These are phyloP conservation scores for Microcaecilia unicolor DNA, from an alignment of 2,797 vertebrate genomes.

Conservation along the genomic window DNA sequence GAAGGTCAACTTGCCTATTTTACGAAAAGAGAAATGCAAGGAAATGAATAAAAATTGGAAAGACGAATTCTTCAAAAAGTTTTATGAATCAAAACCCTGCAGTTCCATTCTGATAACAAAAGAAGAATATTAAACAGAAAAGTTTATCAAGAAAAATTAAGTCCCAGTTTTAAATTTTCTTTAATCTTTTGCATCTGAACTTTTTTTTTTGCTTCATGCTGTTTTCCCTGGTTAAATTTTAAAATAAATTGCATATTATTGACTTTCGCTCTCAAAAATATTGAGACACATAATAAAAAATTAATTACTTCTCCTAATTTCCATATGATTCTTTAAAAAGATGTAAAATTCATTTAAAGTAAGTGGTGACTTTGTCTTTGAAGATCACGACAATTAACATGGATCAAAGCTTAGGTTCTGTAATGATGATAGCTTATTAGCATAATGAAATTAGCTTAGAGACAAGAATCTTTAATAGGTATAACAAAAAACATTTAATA, in stretches of 20 bases:
- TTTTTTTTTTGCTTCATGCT: slow-evolving; percentile 70
- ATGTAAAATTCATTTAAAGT: slow-evolving; percentile 99
- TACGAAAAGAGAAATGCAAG: slow-evolving; percentile 54
- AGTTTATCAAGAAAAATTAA: slow-evolving; percentile 97
- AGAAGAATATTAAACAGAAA: slow-evolving; percentile 93
- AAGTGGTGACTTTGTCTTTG: slow-evolving; percentile 99
- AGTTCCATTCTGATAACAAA: slow-evolving; percentile 85
- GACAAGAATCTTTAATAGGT: slow-evolving; percentile 99
- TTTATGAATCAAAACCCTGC: slow-evolving; percentile 69
- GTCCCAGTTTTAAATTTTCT: slow-evolving; percentile 87
- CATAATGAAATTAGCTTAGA: slow-evolving; percentile 99
- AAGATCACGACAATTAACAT: slow-evolving; percentile 98
- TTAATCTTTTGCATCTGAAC: slow-evolving; percentile 96
- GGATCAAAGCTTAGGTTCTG: slow-evolving; percentile 97
- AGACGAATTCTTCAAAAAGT: slow-evolving; percentile 71
- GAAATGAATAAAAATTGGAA: slow-evolving; percentile 71
- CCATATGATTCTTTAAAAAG: slow-evolving; percentile 97
- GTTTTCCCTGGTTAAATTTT: slow-evolving; percentile 85
- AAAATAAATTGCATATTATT: slow-evolving; percentile 83
- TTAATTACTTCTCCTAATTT: slow-evolving; percentile 98
- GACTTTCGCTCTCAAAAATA: slow-evolving; percentile 85
- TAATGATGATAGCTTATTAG: slow-evolving; percentile 96
- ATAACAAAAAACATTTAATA: slow-evolving; percentile 94
- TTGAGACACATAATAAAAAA: slow-evolving; percentile 97
- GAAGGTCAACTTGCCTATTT: slow-evolving; percentile 63